Conservation (phyloP, 2,113 vertebrate genomes). For the Apus apus region DNA sequence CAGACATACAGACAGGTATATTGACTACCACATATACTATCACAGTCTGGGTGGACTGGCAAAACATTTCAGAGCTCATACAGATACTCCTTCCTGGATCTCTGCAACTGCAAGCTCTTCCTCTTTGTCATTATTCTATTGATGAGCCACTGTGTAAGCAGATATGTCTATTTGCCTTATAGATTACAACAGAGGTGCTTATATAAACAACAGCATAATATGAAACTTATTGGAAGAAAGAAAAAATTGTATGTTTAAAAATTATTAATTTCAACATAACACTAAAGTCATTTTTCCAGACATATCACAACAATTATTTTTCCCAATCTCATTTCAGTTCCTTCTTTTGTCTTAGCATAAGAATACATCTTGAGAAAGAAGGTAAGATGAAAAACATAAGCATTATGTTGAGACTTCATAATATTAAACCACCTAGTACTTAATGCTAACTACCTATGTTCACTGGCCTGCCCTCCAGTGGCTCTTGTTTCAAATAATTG, state of each 20-base stretch:
- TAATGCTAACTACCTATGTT: background rate
- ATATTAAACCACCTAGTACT: background rate
- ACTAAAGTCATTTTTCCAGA: background rate
- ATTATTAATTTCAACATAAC: background rate
- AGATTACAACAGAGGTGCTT: background rate
- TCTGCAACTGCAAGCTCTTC: background rate
- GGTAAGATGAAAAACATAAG: background rate
- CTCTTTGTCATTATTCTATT: background rate
- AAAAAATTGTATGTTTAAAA: background rate
- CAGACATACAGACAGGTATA: background rate
- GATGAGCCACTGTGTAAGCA: background rate
- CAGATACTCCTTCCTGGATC: background rate
- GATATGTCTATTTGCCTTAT: background rate
- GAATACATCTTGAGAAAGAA: background rate
- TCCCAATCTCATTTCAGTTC: background rate
- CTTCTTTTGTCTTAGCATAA: background rate
- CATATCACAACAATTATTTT: background rate
- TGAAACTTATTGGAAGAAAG: background rate
- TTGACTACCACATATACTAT: too few species aligned
- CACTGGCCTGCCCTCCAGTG: background rate
- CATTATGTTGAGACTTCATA: background rate
- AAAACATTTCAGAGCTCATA: background rate
- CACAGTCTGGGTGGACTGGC: background rate
- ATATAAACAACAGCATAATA: background rate
- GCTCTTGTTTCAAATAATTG: background rate